phyloP scores from a whole-genome alignment of 2,888 invertebrate species.

The Drosophila sordidula region DNA sequence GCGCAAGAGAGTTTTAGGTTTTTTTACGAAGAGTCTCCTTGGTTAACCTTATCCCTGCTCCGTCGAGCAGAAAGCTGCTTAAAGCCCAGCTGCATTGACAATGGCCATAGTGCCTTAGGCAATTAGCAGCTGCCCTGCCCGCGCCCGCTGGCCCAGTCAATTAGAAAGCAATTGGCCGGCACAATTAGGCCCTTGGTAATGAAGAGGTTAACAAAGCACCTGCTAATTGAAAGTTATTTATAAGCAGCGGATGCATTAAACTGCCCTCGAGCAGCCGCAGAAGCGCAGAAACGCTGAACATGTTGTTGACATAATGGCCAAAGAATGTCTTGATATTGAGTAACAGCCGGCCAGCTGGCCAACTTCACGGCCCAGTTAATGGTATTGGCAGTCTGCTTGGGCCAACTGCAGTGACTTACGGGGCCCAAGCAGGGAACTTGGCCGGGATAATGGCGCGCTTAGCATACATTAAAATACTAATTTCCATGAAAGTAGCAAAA shows the following conservation, averaged over 20 bases:
- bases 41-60: no score
- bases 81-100: slow-evolving; percentile 13
- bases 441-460: slow-evolving; percentile 74
- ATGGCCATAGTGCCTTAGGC: neutral
- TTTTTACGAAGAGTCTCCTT: no score
- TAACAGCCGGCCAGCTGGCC: slow-evolving; percentile 7
- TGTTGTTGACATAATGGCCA: slow-evolving; percentile 31
- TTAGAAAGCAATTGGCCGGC: slow-evolving; percentile 53
- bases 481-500: slow-evolving; percentile 76
- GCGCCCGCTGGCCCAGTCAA: slow-evolving; percentile 33
- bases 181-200: slow-evolving; percentile 28
- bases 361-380: slow-evolving; percentile 27
- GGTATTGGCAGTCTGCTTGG: slow-evolving; percentile 33
- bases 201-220: slow-evolving; percentile 45
- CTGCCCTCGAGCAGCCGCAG: slow-evolving; percentile 12
- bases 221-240: slow-evolving; percentile 76
- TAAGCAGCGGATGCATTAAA: slow-evolving; percentile 48
- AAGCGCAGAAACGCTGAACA: neutral
- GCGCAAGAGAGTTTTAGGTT: no score
- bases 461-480: slow-evolving; percentile 82
- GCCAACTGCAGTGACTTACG: slow-evolving; percentile 60
- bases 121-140: slow-evolving; percentile 18
- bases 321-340: slow-evolving; percentile 42
- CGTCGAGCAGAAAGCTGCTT: neutral
- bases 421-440: slow-evolving; percentile 56